phyloP scores from a whole-genome alignment of 1,140 invertebrate genomes.

The Halictus rubicundus region DNA sequence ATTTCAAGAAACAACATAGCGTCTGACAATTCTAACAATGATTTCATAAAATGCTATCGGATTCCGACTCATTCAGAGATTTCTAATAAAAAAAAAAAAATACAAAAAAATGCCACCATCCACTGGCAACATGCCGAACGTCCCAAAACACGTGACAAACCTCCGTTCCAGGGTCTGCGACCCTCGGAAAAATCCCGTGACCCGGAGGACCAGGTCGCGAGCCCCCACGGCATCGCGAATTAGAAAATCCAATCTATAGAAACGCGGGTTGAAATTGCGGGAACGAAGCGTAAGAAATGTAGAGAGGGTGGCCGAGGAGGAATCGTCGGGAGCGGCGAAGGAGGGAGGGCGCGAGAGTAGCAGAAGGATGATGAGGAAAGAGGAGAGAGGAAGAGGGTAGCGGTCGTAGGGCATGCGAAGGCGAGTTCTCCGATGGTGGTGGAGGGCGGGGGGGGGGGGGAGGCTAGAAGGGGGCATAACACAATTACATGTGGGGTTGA shows the following conservation, averaged over 20 bases:
- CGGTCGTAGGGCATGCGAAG: constrained; percentile 8
- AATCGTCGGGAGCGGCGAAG: neutral
- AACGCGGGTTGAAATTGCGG: constrained; percentile 44
- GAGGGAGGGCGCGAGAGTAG: neutral
- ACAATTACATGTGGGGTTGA: constrained; percentile 75
- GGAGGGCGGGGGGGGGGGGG: constrained; percentile 56
- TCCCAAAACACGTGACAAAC: too few relatives aligned
- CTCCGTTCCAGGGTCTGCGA: too few relatives aligned
- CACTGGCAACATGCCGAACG: too few relatives aligned
- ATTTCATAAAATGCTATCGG: too few relatives aligned
- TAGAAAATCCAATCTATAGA: constrained; percentile 69
- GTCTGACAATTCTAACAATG: too few relatives aligned
- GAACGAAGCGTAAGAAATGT: constrained; percentile 37
- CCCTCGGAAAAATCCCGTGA: neutral
- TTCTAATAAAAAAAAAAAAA: too few relatives aligned
- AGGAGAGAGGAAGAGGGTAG: neutral
- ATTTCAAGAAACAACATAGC: too few relatives aligned
- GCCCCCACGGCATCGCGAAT: constrained; percentile 54
- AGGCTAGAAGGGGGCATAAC: constrained; percentile 65
- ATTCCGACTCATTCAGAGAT: too few relatives aligned
- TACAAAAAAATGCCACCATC: too few relatives aligned
- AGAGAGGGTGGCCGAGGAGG: constrained; percentile 22
- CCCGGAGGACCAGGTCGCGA: neutral
- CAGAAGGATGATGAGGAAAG: constrained; percentile 31
- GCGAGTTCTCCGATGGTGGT: constrained; percentile 25